Evolutionary conservation across 2,113 vertebrate species (phyloP), one percentile per base, ranked within the genome.

Genomic region (Anthoscopus minutus): DNA sequence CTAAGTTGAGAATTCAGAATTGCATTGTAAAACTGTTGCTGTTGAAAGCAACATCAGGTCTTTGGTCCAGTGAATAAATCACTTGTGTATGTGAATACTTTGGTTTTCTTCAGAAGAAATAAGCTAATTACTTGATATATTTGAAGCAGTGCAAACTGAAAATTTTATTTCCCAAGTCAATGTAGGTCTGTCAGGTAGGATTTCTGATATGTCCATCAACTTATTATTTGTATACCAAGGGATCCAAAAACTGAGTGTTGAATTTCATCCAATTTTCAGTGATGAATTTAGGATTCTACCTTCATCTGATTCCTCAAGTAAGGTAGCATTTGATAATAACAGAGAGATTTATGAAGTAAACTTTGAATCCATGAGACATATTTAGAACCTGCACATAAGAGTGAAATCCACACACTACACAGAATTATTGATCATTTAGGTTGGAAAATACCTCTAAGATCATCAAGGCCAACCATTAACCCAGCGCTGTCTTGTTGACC

Each of bases 161-260:
- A 94, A 64, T 42, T 47, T 88, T 88, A 92, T 92, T 94, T 93
- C 70, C 74, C 77, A 76, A 91, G 47, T 44, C 24, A 85, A n/a
- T 82, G 12, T 50, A 58, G 14, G 12, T 78, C 56, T 87, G 83
- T 69, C 86, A 81, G 37, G 42, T 78, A 91, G 31, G 44, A 92
- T 95, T 94, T 92, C 73, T 72, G 33, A 93, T 89, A 93, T 16
- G 53, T 72, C 61, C 27, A 48, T 85, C 66, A 81, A 13, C 79
- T 88, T 71, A 76, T 78, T 92, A 45, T 84, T 60, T 64, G 31
- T 84, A 37, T 27, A 48, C 40, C 47, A 33, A 40, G 45, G 56
- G 81, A 81, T 25, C 8, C 14, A 81, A 81, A 89, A 60, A 35
- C 53, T 38, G n/a, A n/a, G n/a, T n/a, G n/a, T n/a, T n/a, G n/a